Evolutionary conservation across 2,113 vertebrate genomes (phyloP).

Genomic region (Echinops telfairi): DNA sequence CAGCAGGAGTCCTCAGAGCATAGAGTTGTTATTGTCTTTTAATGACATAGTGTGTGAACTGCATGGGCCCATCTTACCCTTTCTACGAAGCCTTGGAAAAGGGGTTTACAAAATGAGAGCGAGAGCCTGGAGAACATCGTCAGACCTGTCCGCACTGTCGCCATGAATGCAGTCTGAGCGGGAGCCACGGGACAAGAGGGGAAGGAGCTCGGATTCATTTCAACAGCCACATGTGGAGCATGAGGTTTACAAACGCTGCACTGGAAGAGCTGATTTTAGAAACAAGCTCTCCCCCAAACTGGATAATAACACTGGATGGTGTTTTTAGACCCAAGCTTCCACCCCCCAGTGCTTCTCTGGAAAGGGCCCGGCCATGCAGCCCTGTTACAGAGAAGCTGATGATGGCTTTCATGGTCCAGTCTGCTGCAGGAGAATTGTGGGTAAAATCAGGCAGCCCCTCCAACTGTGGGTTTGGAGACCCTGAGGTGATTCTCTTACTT

Average conservation of each 20-base stretch:
- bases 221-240: neutral
- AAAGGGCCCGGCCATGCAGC: neutral
- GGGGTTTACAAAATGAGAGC: neutral
- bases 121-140: rapidly evolving
- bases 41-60: too few species aligned
- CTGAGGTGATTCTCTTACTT: neutral
- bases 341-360: neutral
- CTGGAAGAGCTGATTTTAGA: neutral
- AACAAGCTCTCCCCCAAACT: neutral
- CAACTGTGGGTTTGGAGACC: neutral
- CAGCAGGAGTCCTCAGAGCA: neutral
- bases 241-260: rapidly evolving
- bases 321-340: neutral
- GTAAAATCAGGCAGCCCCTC: neutral
- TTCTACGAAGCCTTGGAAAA: neutral
- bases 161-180: neutral
- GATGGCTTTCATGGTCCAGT: rapidly evolving
- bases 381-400: neutral
- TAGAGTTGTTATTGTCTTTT: neutral
- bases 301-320: neutral
- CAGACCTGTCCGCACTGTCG: neutral
- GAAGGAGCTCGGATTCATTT: neutral
- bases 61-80: neutral
- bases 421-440: neutral
- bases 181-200: too few species aligned